A percentile compares a stretch with the other conserved stretches of the same genome.
phyloP scores from a whole-genome alignment of 2,888 invertebrate species.

The Cetonia aurata region DNA sequence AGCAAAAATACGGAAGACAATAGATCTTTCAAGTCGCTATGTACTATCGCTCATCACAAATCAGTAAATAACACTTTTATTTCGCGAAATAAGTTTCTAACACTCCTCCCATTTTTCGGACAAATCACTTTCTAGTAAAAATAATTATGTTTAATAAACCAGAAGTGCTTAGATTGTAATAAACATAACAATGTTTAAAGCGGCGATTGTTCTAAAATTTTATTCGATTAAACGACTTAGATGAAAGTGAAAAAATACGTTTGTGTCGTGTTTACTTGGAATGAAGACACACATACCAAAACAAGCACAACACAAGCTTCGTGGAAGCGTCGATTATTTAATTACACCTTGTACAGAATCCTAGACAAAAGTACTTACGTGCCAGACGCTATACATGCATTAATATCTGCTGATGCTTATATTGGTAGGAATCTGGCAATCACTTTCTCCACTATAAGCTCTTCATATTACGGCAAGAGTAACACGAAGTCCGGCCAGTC shows the following conservation, averaged over 20 bases:
- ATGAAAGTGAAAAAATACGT: neutral
- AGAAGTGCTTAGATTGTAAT: too few relatives aligned
- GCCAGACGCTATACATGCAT: neutral
- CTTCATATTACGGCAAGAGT: slow-evolving; percentile 53
- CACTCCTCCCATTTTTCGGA: too few relatives aligned
- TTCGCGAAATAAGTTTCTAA: too few relatives aligned
- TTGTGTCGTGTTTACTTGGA: too few relatives aligned
- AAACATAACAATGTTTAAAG: too few relatives aligned
- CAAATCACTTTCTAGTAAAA: too few relatives aligned
- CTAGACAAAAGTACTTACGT: neutral
- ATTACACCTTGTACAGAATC: slow-evolving; percentile 5
- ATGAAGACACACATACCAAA: neutral
- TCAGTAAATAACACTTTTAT: too few relatives aligned
- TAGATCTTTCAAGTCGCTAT: too few relatives aligned
- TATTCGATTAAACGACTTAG: neutral
- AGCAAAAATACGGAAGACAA: too few relatives aligned
- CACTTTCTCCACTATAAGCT: slow-evolving; percentile 55
- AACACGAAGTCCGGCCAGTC: slow-evolving; percentile 48
- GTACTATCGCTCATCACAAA: too few relatives aligned
- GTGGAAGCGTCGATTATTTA: slow-evolving; percentile 10
- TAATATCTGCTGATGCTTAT: slow-evolving; percentile 23
- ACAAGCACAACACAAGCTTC: neutral
- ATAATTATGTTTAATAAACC: too few relatives aligned
- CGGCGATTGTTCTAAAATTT: neutral
- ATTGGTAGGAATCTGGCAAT: slow-evolving; percentile 47